Percentiles rank a stretch among this genome's conserved stretches.
These are phyloP conservation scores for Pygoscelis adeliae DNA, from an alignment of 2,113 vertebrate species.

Conservation along the genomic window DNA sequence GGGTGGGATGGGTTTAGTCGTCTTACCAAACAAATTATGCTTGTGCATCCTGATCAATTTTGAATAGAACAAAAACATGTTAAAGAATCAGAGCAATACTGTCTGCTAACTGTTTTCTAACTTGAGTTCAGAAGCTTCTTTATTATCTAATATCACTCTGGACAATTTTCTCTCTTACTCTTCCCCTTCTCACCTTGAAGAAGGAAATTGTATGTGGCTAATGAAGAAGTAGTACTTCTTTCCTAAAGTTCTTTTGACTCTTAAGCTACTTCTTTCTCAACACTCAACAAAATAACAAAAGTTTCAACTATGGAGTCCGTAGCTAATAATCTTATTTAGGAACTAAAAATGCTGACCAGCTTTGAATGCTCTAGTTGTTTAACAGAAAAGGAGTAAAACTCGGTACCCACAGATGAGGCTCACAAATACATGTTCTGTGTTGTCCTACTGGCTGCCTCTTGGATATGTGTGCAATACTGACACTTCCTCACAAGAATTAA, in stretches of 20 bases:
- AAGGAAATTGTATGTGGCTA: neutral
- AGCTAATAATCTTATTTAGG: neutral
- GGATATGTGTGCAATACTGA: neutral
- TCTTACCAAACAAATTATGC: neutral
- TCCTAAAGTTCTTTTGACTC: neutral
- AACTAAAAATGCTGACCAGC: neutral
- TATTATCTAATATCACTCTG: neutral
- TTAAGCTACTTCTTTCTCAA: neutral
- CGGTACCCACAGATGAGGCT: neutral
- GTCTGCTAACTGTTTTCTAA: neutral
- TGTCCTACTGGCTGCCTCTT: neutral
- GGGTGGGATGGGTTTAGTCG: neutral
- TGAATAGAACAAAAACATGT: neutral
- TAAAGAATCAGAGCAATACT: neutral
- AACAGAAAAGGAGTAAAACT: neutral
- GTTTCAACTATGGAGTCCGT: neutral
- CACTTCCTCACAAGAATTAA: neutral
- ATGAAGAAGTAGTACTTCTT: neutral
- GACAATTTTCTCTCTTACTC: neutral
- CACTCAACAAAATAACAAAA: neutral
- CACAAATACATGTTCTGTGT: neutral
- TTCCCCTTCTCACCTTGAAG: neutral
- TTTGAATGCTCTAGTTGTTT: neutral
- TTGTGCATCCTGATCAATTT: neutral
- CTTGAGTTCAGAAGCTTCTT: neutral